These are phyloP conservation scores for Epizoanthus ramosus DNA, from an alignment of 92 coral and sea anemone species.

Conservation along the genomic window DNA sequence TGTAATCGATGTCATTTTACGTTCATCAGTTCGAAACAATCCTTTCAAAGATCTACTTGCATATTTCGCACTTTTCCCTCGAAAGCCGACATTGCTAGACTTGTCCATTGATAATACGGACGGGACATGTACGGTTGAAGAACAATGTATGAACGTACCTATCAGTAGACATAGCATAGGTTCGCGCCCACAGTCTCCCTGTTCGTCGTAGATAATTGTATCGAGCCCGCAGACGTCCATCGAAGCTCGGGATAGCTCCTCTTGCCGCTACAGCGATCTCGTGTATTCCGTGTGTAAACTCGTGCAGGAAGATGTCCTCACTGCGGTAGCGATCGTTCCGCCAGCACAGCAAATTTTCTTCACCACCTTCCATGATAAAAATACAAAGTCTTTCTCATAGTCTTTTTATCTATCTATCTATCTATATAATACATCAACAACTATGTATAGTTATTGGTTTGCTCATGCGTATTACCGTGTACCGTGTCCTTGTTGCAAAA, in stretches of 20 bases:
- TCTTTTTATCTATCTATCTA: too few relatives aligned
- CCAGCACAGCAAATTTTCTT: constrained; percentile 87
- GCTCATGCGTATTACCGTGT: too few relatives aligned
- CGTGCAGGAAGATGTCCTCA: constrained; percentile 97
- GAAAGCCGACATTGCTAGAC: too few relatives aligned
- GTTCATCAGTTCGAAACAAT: neutral
- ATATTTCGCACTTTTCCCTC: neutral
- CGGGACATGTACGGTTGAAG: too few relatives aligned
- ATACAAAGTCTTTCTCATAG: neutral
- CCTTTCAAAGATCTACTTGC: neutral
- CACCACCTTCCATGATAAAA: constrained; percentile 69
- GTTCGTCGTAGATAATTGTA: constrained; percentile 74
- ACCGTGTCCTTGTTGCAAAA: too few relatives aligned
- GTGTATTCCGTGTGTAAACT: constrained; percentile 93
- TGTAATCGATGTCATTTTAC: too few relatives aligned
- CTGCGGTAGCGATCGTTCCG: constrained; percentile 84
- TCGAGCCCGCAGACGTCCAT: constrained; percentile 71
- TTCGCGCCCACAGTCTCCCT: constrained; percentile 72
- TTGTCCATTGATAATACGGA: too few relatives aligned
- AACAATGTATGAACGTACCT: constrained; percentile 14
- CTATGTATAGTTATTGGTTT: too few relatives aligned
- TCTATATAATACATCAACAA: too few relatives aligned
- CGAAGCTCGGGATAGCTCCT: constrained; percentile 88
- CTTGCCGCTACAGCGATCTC: constrained; percentile 75
- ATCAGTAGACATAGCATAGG: constrained; percentile 94